Base-by-base conservation (phyloP, 1,140 invertebrate species). In the Aphaenogaster rudis region DNA sequence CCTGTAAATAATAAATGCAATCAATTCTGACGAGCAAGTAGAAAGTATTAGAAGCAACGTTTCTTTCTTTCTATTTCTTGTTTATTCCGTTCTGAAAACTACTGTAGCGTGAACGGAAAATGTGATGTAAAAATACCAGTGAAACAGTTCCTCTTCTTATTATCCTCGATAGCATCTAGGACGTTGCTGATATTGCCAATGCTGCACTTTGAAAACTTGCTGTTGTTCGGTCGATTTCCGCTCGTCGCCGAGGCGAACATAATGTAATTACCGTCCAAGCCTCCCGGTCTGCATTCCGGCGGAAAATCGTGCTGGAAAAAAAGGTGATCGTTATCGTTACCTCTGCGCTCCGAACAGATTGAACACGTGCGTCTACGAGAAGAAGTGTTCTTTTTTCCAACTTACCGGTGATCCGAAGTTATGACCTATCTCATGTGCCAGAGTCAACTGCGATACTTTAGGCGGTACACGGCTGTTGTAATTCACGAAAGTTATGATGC, bases 401-500 rank as follows among this genome's bases (percentile, higher is more conserved):
- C 89, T 97, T 96, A 99, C 98, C 93, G 98, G 98, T 88, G 99
- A 99, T 76, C 99, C 99, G 96, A 99, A 99, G 95, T 99, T 99
- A 94, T 99, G 99, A 4, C 99, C 99, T 93, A 99, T 99, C 96
- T 99, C 99, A 95, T 99, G 99, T 9, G 99, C 99, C 81, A 99
- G 96, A 9, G 99, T 99, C 15, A 99, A 95, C 93, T 99, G 99
- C 7, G 99, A 99, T 21, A 99, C 99, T 95, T 99, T 99, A 0
- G 98, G 98, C 82, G 98, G 99, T 28, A 99, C 99, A 67, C 98
- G 96, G 93, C 98, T 99, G 92, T 99, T 99, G 96, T 99, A 99
- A 96, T 99, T 99, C 15, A 99, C 98, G 94, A 99, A 99, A 2
- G 99, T 99, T 59, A 99, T 99, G 88, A 99, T 99, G 59, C 99